These are phyloP conservation scores for Syngnathus typhle DNA, from an alignment of 2,113 vertebrate genomes.

Conservation along the genomic window DNA sequence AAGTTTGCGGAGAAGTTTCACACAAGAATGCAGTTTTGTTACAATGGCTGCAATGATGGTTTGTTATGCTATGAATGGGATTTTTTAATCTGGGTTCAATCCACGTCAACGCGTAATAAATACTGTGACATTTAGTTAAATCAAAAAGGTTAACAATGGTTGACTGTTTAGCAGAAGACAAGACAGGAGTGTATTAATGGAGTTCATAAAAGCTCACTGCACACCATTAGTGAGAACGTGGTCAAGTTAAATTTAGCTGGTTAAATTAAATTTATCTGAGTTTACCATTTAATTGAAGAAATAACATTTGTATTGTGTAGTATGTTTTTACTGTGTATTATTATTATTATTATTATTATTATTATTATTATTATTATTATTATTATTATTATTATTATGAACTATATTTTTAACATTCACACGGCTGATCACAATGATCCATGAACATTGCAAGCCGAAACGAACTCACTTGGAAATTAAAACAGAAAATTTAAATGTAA, in stretches of 20 bases:
- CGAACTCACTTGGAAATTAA: background rate
- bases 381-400: too few relatives aligned
- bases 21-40: background rate
- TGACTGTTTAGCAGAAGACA: conserved; percentile 3
- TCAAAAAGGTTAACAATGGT: conserved; percentile 9
- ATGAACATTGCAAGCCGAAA: background rate
- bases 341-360: too few relatives aligned
- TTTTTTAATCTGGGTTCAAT: background rate
- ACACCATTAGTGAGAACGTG: background rate
- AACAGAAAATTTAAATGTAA: background rate
- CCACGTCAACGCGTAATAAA: conserved; percentile 22
- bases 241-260: too few relatives aligned
- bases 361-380: too few relatives aligned
- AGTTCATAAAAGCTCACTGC: too few relatives aligned
- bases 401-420: too few relatives aligned
- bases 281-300: too few relatives aligned
- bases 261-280: too few relatives aligned
- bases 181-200: background rate
- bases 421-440: background rate
- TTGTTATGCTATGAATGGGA: background rate
- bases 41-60: background rate
- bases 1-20: background rate
- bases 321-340: too few relatives aligned
- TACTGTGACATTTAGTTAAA: conserved; percentile 6
- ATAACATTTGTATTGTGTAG: too few relatives aligned